Conservation (phyloP, 2,797 vertebrate genomes). For the Eulemur mongoz region DNA sequence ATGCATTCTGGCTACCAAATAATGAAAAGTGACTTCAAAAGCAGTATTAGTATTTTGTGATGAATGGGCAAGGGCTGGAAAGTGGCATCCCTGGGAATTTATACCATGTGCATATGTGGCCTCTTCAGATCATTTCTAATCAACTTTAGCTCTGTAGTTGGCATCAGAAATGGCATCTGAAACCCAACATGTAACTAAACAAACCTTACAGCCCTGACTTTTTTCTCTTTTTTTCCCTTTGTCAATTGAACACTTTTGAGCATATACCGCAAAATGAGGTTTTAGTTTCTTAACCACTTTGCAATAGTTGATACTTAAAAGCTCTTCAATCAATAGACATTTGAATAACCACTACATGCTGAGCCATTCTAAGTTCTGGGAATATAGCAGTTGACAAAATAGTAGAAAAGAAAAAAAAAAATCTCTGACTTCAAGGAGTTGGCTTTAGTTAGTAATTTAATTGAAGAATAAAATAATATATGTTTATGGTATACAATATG, state of each 20-base stretch:
- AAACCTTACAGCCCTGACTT: rapidly evolving
- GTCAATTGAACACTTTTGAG: background rate
- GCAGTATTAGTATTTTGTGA: rapidly evolving
- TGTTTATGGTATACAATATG: background rate
- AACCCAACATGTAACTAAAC: rapidly evolving
- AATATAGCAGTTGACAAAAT: background rate
- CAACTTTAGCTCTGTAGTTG: rapidly evolving
- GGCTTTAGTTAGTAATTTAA: background rate
- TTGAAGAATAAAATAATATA: background rate
- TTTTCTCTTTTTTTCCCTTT: background rate
- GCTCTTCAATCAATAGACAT: background rate
- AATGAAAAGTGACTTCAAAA: background rate
- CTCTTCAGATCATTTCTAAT: rapidly evolving
- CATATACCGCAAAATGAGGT: background rate
- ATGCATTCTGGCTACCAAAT: background rate
- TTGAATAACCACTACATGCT: background rate
- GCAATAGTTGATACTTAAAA: background rate
- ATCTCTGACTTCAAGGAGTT: background rate
- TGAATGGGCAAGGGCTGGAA: background rate
- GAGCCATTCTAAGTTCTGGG: background rate
- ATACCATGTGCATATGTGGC: rapidly evolving
- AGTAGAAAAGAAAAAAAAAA: background rate
- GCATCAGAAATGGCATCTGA: background rate
- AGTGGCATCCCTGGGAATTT: background rate
- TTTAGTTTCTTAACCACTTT: background rate